Evolutionary conservation across 1,140 invertebrate species (phyloP).

Genomic region (Lordiphosa stackelbergi): DNA sequence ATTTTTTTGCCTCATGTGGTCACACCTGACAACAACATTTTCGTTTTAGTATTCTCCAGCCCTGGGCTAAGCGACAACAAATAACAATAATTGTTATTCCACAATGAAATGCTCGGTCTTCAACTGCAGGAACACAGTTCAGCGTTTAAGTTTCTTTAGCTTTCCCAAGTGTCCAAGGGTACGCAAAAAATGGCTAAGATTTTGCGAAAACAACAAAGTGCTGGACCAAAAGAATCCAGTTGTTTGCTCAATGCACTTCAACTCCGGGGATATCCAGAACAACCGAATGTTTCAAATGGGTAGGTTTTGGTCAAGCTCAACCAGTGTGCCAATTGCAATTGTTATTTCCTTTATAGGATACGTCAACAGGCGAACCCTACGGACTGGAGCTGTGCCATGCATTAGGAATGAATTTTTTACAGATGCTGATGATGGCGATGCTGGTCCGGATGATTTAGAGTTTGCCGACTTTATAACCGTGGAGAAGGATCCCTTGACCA

Average conservation of each 20-base stretch:
- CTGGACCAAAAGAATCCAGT: slow-evolving; percentile 28
- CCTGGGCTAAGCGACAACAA: too few species aligned
- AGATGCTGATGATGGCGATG: neutral
- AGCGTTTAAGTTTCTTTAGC: slow-evolving; percentile 39
- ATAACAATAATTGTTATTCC: slow-evolving; percentile 1
- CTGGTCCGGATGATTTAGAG: neutral
- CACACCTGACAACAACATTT: too few species aligned
- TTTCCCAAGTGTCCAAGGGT: slow-evolving; percentile 37
- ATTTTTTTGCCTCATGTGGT: too few species aligned
- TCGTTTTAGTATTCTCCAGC: too few species aligned
- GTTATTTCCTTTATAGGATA: neutral
- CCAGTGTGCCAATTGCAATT: neutral
- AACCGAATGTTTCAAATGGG: slow-evolving; percentile 54
- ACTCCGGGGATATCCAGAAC: slow-evolving; percentile 50
- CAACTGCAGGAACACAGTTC: slow-evolving; percentile 30
- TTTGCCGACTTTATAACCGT: neutral
- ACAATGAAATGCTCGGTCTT: slow-evolving; percentile 47
- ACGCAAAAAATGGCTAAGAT: slow-evolving; percentile 19
- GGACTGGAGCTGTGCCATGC: slow-evolving; percentile 25
- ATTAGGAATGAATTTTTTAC: neutral
- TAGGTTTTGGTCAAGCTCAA: neutral
- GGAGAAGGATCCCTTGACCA: neutral
- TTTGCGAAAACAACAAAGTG: slow-evolving; percentile 15
- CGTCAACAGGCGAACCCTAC: slow-evolving; percentile 23
- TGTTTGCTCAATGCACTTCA: slow-evolving; percentile 50